phyloP scores from a whole-genome alignment of 2,888 invertebrate genomes.

The Acheta domesticus region DNA sequence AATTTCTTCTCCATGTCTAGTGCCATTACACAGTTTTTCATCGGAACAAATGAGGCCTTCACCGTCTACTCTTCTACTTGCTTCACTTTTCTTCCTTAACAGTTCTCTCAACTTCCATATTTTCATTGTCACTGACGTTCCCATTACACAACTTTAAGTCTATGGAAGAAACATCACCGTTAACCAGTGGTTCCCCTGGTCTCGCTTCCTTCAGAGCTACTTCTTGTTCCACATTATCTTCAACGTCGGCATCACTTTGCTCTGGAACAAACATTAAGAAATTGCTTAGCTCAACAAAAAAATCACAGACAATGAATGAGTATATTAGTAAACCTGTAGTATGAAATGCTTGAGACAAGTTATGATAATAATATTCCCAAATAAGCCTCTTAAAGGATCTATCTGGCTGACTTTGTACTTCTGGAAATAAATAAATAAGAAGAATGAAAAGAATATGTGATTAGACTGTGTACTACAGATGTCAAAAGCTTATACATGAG shows the following conservation, averaged over 20 bases:
- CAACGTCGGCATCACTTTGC: conserved; percentile 76
- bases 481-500: no score
- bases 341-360: no score
- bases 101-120: neutral
- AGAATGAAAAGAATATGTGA: no score
- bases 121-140: neutral
- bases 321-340: neutral
- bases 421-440: no score
- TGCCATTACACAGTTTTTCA: neutral
- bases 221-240: conserved; percentile 64
- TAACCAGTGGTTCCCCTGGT: neutral
- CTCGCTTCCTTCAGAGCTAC: conserved; percentile 47
- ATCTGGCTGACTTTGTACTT: no score
- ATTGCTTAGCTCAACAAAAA: neutral
- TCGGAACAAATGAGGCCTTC: neutral
- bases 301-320: neutral
- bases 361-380: no score
- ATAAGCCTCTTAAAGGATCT: no score
- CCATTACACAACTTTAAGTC: neutral
- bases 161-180: neutral
- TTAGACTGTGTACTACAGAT: no score
- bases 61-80: neutral
- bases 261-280: conserved; percentile 47
- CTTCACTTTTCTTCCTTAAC: neutral
- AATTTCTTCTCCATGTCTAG: neutral